Evolutionary conservation across 30 jellyfish, hydroid and myxozoan species (phyloP).

Genomic region (Sanderia malayensis): DNA sequence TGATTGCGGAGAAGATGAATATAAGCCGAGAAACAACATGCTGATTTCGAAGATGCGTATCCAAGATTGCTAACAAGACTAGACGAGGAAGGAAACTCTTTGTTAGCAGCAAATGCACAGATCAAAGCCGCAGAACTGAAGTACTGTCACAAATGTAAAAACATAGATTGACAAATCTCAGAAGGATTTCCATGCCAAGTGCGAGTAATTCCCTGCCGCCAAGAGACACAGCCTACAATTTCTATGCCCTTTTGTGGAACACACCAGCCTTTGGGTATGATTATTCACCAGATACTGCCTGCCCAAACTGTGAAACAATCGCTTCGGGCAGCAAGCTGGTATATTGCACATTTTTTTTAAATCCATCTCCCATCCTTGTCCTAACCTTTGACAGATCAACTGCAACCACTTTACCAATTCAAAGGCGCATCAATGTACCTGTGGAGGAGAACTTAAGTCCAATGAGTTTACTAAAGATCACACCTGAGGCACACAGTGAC

Average conservation of each 20-base stretch:
- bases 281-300: slow-evolving; percentile 3
- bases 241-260: slow-evolving; percentile 7
- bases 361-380: slow-evolving; percentile 13
- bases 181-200: background rate
- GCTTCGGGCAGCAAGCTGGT: slow-evolving; percentile 14
- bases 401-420: background rate
- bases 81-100: background rate
- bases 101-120: background rate
- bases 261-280: slow-evolving; percentile 10
- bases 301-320: background rate
- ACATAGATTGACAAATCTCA: background rate
- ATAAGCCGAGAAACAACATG: background rate
- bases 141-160: background rate
- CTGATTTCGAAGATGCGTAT: slow-evolving; percentile 8
- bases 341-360: background rate
- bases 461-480: background rate
- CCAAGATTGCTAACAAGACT: background rate
- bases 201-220: background rate
- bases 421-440: slow-evolving; percentile 4
- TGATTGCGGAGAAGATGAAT: background rate
- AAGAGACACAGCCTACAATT: background rate
- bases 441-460: background rate
- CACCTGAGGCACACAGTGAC: background rate
- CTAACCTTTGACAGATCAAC: too few relatives aligned
- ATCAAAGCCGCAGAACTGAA: background rate